phyloP scores from a whole-genome alignment of 35 echinoderm and acorn worm species.

The Diadema setosum region DNA sequence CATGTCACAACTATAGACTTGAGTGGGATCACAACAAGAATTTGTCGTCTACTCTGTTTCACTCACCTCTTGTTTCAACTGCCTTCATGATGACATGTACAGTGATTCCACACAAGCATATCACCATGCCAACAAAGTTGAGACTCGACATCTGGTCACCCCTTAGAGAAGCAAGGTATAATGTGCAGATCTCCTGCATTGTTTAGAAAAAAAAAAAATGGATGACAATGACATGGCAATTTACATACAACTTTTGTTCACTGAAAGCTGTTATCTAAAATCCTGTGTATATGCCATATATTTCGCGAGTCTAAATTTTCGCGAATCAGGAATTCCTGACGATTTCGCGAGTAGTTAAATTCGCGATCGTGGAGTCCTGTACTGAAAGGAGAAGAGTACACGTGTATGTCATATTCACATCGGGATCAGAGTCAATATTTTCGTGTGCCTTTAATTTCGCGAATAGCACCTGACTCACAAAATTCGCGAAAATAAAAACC shows the following conservation, averaged over 20 bases:
- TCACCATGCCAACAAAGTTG: constrained; percentile 42
- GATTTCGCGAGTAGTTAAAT: neutral
- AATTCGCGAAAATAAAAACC: too few relatives aligned
- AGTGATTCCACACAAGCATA: constrained; percentile 43
- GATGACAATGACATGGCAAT: neutral
- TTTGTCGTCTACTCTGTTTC: too few relatives aligned
- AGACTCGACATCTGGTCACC: constrained; percentile 35
- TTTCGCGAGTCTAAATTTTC: neutral
- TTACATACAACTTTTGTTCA: neutral
- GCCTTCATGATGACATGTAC: constrained; percentile 55
- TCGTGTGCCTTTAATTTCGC: too few relatives aligned
- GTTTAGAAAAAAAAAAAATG: neutral
- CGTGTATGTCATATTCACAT: too few relatives aligned
- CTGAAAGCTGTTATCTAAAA: neutral
- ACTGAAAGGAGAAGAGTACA: too few relatives aligned
- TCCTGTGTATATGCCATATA: neutral
- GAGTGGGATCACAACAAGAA: too few relatives aligned
- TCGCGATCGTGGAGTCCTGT: neutral
- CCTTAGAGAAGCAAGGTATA: constrained; percentile 41
- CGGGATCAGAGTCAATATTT: too few relatives aligned
- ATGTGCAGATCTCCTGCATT: constrained; percentile 63
- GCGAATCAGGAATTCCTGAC: too few relatives aligned
- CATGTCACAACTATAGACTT: too few relatives aligned
- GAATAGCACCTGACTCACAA: too few relatives aligned
- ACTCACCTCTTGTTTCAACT: constrained; percentile 25